Conservation (phyloP, 2,888 invertebrate genomes). For the Lasius fuliginosus region DNA sequence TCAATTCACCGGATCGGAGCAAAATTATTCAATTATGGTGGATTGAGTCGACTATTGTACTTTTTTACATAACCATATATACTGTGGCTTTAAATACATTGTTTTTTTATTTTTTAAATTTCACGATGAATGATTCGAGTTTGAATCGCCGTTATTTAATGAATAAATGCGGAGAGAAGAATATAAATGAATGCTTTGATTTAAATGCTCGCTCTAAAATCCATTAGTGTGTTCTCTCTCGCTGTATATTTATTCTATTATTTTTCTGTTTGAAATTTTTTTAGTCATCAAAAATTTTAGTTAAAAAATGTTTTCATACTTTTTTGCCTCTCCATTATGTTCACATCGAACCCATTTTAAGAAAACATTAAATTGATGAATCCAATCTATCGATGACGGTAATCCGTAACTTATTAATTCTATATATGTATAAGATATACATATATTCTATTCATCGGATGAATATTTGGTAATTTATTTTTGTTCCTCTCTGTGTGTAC, state of each 20-base stretch:
- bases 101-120: conserved; percentile 6
- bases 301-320: conserved; percentile 37
- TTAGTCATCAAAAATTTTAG: conserved; percentile 23
- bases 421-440: background rate
- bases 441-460: background rate
- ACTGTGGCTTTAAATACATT: background rate
- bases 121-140: background rate
- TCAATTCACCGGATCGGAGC: background rate
- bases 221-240: conserved; percentile 19
- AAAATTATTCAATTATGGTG: background rate
- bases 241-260: conserved; percentile 29
- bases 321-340: conserved; percentile 21
- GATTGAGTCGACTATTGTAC: background rate
- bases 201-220: conserved; percentile 47
- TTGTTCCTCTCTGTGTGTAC: background rate
- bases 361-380: conserved; percentile 33
- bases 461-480: background rate
- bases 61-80: conserved; percentile 7
- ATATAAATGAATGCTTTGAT: conserved; percentile 36
- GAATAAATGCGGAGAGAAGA: conserved; percentile 27
- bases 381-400: conserved; percentile 24
- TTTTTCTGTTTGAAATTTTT: conserved; percentile 35
- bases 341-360: background rate
- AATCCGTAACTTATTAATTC: conserved; percentile 15
- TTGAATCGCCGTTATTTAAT: conserved; percentile 43